Conservation (phyloP, 1,140 invertebrate species). For the Cydia amplana region DNA sequence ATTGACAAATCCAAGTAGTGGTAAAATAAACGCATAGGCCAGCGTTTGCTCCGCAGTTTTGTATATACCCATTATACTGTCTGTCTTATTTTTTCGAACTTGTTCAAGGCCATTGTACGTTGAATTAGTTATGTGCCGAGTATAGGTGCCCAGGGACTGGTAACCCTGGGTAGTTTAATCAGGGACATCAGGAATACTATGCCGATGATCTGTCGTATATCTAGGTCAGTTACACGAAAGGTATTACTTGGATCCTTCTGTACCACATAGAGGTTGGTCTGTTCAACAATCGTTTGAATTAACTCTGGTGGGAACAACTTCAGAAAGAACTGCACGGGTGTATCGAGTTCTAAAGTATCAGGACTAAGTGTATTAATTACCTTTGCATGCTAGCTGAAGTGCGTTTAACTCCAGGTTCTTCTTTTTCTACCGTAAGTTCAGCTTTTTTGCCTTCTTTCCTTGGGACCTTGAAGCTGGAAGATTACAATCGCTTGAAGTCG, state of each 20-base stretch:
- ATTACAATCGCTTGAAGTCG: slow-evolving; percentile 33
- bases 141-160: slow-evolving; percentile 38
- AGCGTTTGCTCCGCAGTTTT: slow-evolving; percentile 46
- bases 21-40: slow-evolving; percentile 40
- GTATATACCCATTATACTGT: slow-evolving; percentile 51
- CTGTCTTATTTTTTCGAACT: slow-evolving; percentile 43
- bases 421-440: slow-evolving; percentile 42
- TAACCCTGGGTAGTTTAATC: slow-evolving; percentile 41
- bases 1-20: slow-evolving; percentile 52
- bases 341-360: slow-evolving; percentile 43
- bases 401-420: slow-evolving; percentile 41
- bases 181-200: slow-evolving; percentile 39
- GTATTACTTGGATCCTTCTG: slow-evolving; percentile 39
- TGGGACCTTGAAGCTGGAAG: slow-evolving; percentile 33
- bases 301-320: slow-evolving; percentile 43
- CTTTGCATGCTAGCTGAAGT: slow-evolving; percentile 41
- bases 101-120: too few species aligned
- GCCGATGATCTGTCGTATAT: slow-evolving; percentile 33
- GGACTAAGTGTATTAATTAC: slow-evolving; percentile 35
- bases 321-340: slow-evolving; percentile 44
- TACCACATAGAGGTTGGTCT: slow-evolving; percentile 42
- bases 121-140: slow-evolving; percentile 42
- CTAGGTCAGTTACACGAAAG: slow-evolving; percentile 4
- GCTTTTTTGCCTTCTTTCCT: slow-evolving; percentile 39
- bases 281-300: slow-evolving; percentile 40